These are phyloP conservation scores for Aleiodes alternator DNA, from an alignment of 2,888 invertebrate species.

Conservation along the genomic window DNA sequence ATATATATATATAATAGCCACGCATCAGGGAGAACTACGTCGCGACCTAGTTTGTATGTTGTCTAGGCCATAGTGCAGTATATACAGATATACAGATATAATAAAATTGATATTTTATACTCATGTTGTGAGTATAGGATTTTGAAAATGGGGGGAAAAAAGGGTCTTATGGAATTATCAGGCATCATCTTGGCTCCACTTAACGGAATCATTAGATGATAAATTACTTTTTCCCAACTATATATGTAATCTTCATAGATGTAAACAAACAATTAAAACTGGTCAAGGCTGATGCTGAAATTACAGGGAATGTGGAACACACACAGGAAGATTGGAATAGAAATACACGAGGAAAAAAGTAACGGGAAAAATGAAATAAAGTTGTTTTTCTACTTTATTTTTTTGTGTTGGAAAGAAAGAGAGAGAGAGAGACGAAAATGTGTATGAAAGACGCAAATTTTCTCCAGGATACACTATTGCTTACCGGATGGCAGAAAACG, in stretches of 20 bases:
- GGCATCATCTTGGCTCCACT: too few relatives aligned
- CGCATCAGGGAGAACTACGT: constrained; percentile 61
- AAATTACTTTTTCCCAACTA: background rate
- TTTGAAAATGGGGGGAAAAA: constrained; percentile 14
- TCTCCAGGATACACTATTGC: constrained; percentile 25
- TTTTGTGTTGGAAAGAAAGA: too few relatives aligned
- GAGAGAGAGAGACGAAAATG: background rate
- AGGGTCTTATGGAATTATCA: background rate
- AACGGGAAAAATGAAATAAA: constrained; percentile 29
- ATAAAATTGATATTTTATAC: too few relatives aligned
- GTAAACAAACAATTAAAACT: constrained; percentile 70
- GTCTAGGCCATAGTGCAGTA: constrained; percentile 70
- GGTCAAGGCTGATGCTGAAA: constrained; percentile 65
- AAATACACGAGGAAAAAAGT: constrained; percentile 29
- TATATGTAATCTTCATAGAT: constrained; percentile 41
- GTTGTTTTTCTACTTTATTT: background rate
- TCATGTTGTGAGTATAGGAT: background rate
- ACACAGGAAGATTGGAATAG: constrained; percentile 43
- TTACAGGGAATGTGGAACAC: constrained; percentile 69
- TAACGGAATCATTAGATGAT: background rate
- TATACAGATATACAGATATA: constrained; percentile 49
- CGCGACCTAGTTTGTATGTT: constrained; percentile 70
- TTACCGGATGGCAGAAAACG: constrained; percentile 49
- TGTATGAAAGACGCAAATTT: background rate
- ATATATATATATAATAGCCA: constrained; percentile 53